These are phyloP conservation scores for Lepus townsendii DNA, from an alignment of 2,797 vertebrate genomes.

Conservation along the genomic window DNA sequence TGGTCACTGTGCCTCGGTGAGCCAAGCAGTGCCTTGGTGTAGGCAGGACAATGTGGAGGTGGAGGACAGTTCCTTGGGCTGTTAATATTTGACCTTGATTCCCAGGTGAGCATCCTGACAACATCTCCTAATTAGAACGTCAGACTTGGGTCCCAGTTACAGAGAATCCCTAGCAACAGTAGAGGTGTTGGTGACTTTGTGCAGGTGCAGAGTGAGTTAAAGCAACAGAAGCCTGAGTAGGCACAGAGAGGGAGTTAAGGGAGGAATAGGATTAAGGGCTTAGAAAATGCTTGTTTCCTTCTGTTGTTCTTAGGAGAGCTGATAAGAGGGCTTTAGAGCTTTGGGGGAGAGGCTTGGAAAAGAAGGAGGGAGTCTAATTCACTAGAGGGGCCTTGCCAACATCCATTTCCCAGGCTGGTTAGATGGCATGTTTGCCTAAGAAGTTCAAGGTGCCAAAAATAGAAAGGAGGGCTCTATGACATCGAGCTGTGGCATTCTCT, in stretches of 20 bases:
- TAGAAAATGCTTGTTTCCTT: conserved; percentile 64
- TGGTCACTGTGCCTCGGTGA: not conserved
- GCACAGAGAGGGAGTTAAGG: not conserved
- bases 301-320: conserved; percentile 48
- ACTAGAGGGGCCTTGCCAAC: not conserved
- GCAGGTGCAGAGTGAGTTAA: not conserved
- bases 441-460: not conserved
- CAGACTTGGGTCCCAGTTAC: not conserved
- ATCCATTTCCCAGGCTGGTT: not conserved
- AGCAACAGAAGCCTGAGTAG: conserved; percentile 59
- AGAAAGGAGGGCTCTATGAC: not conserved
- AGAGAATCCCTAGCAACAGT: not conserved
- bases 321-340: conserved; percentile 53
- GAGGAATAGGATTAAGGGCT: not conserved
- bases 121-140: not conserved
- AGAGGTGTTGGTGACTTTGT: not conserved
- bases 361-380: conserved; percentile 22
- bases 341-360: not conserved
- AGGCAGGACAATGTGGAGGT: not conserved
- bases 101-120: not conserved
- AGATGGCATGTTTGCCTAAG: not conserved
- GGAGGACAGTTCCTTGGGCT: not conserved
- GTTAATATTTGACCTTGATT: not conserved
- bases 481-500: not conserved
- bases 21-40: accelerated